phyloP scores from a whole-genome alignment of 2,113 vertebrate species.

The Macheiramphus alcinus region DNA sequence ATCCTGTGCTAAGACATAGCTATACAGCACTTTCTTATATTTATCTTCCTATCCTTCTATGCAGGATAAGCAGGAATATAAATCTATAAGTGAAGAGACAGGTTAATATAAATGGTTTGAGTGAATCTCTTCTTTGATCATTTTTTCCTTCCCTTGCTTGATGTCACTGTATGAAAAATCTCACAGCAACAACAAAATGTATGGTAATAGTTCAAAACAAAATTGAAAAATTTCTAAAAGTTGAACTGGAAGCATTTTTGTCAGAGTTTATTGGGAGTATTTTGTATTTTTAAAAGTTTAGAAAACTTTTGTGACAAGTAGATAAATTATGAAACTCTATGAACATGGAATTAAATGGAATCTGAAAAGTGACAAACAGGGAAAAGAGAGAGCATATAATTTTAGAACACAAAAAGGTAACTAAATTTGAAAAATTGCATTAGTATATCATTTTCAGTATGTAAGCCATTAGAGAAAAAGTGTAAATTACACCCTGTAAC shows the following conservation, averaged over 20 bases:
- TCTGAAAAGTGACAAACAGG: slow-evolving; percentile 79
- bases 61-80: slow-evolving; percentile 38
- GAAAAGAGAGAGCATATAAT: slow-evolving; percentile 75
- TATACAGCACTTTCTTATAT: neutral
- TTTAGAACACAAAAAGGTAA: slow-evolving; percentile 80
- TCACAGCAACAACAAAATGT: slow-evolving; percentile 45
- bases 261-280: slow-evolving; percentile 73
- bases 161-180: slow-evolving; percentile 59
- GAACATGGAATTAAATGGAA: slow-evolving; percentile 77
- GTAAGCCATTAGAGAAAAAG: slow-evolving; percentile 83
- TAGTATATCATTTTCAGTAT: slow-evolving; percentile 82
- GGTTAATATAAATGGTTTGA: slow-evolving; percentile 63
- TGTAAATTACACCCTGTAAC: slow-evolving; percentile 86
- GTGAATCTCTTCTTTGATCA: slow-evolving; percentile 62
- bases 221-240: slow-evolving; percentile 78
- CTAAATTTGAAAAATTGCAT: slow-evolving; percentile 85
- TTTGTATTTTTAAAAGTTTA: slow-evolving; percentile 72
- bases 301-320: slow-evolving; percentile 79
- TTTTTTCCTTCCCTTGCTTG: slow-evolving; percentile 54
- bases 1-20: neutral
- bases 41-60: slow-evolving; percentile 26
- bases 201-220: slow-evolving; percentile 70
- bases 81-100: slow-evolving; percentile 55
- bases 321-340: slow-evolving; percentile 74
- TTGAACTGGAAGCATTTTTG: slow-evolving; percentile 74